Percentiles rank a stretch among this genome's conserved stretches.
Evolutionary conservation across 2,888 invertebrate species (phyloP).

Genomic region (Ypsolopha sequella): DNA sequence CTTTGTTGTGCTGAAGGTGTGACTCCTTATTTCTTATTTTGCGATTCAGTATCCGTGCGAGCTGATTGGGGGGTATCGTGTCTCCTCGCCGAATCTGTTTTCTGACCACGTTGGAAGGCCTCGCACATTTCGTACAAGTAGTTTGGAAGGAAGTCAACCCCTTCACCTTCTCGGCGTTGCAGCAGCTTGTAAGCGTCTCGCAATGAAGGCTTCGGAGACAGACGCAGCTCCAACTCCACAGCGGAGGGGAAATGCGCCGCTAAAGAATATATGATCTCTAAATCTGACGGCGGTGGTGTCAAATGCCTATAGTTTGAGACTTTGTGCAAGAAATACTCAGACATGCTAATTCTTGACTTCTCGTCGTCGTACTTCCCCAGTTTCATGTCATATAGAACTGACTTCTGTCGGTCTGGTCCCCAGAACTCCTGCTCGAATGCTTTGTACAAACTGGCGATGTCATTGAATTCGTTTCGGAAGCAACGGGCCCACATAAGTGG

Average conservation of each 20-base stretch:
- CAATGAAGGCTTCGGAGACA: slow-evolving; percentile 57
- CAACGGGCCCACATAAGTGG: slow-evolving; percentile 63
- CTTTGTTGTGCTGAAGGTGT: neutral
- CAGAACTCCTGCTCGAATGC: slow-evolving; percentile 62
- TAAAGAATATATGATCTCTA: slow-evolving; percentile 59
- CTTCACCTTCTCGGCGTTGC: slow-evolving; percentile 55
- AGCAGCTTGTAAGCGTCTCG: slow-evolving; percentile 58
- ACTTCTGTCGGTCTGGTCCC: slow-evolving; percentile 56
- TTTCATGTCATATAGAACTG: slow-evolving; percentile 58
- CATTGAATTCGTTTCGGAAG: slow-evolving; percentile 49
- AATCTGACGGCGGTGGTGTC: slow-evolving; percentile 55
- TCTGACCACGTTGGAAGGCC: slow-evolving; percentile 52
- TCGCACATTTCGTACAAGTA: slow-evolving; percentile 66
- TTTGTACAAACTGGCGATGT: slow-evolving; percentile 40
- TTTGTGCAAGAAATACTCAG: slow-evolving; percentile 60
- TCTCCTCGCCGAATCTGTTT: slow-evolving; percentile 46
- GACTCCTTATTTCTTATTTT: slow-evolving; percentile 2
- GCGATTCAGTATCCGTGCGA: slow-evolving; percentile 12
- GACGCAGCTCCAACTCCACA: slow-evolving; percentile 55
- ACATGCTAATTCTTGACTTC: slow-evolving; percentile 48
- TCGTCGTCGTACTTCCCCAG: slow-evolving; percentile 54
- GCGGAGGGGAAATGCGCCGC: slow-evolving; percentile 61
- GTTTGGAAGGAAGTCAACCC: slow-evolving; percentile 55
- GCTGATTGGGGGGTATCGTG: slow-evolving; percentile 28
- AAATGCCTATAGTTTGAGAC: slow-evolving; percentile 58